Evolutionary conservation across 2,113 vertebrate species (phyloP).

Genomic region (Gobius niger): DNA sequence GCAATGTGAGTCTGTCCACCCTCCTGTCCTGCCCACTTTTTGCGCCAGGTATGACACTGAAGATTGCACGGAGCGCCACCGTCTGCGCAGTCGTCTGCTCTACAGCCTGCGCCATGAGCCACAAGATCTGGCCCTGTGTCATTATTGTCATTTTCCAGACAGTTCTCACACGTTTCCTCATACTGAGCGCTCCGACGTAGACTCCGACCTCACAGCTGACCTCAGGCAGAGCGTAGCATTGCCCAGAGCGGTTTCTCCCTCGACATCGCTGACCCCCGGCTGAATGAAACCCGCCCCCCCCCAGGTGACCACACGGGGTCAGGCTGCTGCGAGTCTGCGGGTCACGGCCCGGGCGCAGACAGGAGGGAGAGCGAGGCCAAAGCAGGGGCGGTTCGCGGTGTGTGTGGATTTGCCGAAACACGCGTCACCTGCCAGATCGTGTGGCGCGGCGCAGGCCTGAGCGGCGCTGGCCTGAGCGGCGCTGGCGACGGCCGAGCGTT

Average conservation of each 20-base stretch:
- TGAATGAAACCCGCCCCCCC: no score
- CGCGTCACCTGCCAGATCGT: slow-evolving; percentile 73
- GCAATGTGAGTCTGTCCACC: no score
- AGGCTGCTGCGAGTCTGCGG: slow-evolving; percentile 65
- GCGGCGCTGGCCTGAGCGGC: slow-evolving; percentile 72
- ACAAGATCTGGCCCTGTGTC: no score
- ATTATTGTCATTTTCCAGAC: no score
- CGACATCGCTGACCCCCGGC: background rate
- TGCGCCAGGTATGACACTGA: no score
- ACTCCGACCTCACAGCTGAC: slow-evolving; percentile 84
- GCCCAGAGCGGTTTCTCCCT: slow-evolving; percentile 35
- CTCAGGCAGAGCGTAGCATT: slow-evolving; percentile 69
- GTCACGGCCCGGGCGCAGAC: slow-evolving; percentile 53
- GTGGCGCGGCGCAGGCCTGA: slow-evolving; percentile 70
- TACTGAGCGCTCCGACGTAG: background rate
- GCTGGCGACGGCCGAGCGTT: slow-evolving; percentile 77
- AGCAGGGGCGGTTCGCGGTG: slow-evolving; percentile 69
- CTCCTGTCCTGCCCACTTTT: no score
- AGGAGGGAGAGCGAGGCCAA: slow-evolving; percentile 38
- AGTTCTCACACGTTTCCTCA: no score
- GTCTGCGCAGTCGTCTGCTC: no score
- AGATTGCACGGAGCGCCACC: no score
- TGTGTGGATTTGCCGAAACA: slow-evolving; percentile 64
- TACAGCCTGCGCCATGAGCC: no score
- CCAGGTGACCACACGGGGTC: no score